These are phyloP conservation scores for Reinhardtius hippoglossoides DNA, from an alignment of 2,113 vertebrate species.

Conservation along the genomic window DNA sequence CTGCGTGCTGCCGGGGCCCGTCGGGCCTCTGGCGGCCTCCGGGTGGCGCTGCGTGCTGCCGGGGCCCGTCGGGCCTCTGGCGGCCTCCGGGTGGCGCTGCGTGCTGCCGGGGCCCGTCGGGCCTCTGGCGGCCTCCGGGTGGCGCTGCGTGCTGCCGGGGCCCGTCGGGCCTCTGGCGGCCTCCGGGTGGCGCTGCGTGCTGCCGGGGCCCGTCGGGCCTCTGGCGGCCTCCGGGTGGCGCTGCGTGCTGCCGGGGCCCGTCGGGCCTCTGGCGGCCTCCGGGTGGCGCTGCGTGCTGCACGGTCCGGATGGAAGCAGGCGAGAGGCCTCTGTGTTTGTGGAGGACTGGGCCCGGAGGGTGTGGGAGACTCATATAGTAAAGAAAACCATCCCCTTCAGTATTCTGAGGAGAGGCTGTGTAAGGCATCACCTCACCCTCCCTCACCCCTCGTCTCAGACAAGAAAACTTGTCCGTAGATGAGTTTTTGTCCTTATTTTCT, in stretches of 20 bases:
- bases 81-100: slow-evolving; percentile 6
- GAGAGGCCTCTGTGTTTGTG: slow-evolving; percentile 81
- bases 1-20: slow-evolving; percentile 65
- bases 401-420: slow-evolving; percentile 84
- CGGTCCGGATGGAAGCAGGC: slow-evolving; percentile 80
- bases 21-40: not conserved
- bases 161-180: not conserved
- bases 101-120: too few species aligned
- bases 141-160: slow-evolving; percentile 60
- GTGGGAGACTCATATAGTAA: slow-evolving; percentile 85
- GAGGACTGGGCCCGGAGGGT: slow-evolving; percentile 85
- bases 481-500: too few species aligned
- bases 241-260: slow-evolving; percentile 65
- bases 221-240: slow-evolving; percentile 1
- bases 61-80: too few species aligned
- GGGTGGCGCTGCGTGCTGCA: slow-evolving; percentile 61
- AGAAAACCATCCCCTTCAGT: slow-evolving; percentile 84
- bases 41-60: slow-evolving; percentile 53
- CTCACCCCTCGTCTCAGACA: not conserved
- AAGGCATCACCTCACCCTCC: slow-evolving; percentile 59
- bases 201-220: too few species aligned
- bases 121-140: not conserved
- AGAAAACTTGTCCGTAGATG: too few species aligned
- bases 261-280: not conserved
- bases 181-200: slow-evolving; percentile 30